A percentile compares a stretch with the other conserved stretches of the same genome.
Conservation (phyloP, 2,113 vertebrate genomes). For the Pongo pygmaeus region DNA sequence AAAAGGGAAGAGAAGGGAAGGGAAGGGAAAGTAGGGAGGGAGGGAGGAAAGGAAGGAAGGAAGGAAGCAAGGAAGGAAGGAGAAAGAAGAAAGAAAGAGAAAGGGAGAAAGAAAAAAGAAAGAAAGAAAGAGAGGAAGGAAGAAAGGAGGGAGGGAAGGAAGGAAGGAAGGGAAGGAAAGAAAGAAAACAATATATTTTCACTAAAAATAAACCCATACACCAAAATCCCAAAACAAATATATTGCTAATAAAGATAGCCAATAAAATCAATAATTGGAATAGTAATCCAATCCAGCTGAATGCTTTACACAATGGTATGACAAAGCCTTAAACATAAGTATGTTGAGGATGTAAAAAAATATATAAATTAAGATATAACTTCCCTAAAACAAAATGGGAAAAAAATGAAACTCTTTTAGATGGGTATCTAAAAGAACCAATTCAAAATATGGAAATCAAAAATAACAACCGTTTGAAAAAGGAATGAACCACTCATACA, state of each 20-base stretch:
- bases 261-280: background rate
- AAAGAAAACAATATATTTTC: background rate
- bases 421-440: background rate
- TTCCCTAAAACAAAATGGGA: background rate
- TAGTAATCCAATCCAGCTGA: background rate
- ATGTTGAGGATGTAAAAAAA: background rate
- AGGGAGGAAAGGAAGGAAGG: fast-evolving
- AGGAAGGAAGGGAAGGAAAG: background rate
- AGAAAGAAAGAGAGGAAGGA: too few species aligned
- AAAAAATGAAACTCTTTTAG: background rate
- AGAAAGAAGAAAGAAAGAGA: too few species aligned
- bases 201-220: background rate
- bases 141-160: fast-evolving
- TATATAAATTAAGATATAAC: background rate
- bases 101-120: too few species aligned
- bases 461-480: background rate
- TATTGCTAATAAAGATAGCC: background rate
- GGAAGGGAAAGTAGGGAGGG: too few species aligned
- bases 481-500: background rate
- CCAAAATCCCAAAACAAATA: slow-evolving; percentile 1
- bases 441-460: background rate
- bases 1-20: too few species aligned
- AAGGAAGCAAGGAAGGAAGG: fast-evolving
- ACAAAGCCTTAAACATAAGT: background rate
- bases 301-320: background rate